phyloP scores from a whole-genome alignment of 2,113 vertebrate species.

The Lepidothrix coronata region DNA sequence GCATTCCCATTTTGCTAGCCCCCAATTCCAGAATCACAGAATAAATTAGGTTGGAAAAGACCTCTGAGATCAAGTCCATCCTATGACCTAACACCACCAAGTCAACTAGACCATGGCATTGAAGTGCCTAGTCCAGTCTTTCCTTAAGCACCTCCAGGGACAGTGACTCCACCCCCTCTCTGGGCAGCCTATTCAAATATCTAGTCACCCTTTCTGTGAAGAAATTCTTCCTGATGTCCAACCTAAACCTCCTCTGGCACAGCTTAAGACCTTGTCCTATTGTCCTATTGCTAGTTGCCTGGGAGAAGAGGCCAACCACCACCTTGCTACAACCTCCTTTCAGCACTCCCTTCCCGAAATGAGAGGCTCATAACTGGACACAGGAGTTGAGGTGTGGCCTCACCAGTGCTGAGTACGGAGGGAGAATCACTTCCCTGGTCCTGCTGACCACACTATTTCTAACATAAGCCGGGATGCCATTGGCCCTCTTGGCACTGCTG shows the following conservation, averaged over 20 bases:
- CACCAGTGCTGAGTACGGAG: accelerated
- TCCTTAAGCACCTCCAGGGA: background rate
- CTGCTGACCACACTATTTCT: background rate
- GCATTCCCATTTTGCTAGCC: background rate
- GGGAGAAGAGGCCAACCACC: background rate
- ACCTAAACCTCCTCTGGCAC: background rate
- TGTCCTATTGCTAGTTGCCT: accelerated
- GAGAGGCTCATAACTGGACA: background rate
- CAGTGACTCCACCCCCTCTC: background rate
- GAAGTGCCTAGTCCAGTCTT: background rate
- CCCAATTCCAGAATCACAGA: background rate
- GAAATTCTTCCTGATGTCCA: background rate
- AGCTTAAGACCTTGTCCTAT: background rate
- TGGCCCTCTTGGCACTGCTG: too few species aligned
- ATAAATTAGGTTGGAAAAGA: background rate
- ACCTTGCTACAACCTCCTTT: background rate
- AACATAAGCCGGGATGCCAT: background rate
- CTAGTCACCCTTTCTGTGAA: background rate
- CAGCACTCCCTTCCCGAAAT: background rate
- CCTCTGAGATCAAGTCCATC: background rate
- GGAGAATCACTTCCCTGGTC: background rate
- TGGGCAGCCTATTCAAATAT: background rate
- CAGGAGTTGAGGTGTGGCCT: accelerated
- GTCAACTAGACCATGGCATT: background rate
- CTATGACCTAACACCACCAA: background rate